Percentiles rank a stretch among this genome's conserved stretches.
Conservation (phyloP, 2,888 invertebrate genomes). For the Theodoxus fluviatilis region DNA sequence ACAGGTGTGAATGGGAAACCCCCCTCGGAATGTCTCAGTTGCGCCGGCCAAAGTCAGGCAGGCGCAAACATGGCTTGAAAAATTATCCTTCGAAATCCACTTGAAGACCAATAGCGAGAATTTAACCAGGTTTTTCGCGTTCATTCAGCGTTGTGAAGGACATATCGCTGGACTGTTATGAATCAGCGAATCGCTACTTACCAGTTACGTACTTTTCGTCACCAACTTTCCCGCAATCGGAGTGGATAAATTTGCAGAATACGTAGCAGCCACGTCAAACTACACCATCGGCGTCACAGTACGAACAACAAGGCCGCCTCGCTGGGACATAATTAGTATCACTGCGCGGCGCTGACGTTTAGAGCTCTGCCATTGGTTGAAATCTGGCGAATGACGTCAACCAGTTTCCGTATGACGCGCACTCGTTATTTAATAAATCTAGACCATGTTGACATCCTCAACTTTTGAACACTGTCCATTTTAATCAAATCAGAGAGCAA, state of each 20-base stretch:
- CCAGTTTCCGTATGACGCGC: conserved; percentile 35
- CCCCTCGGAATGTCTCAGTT: too few relatives aligned
- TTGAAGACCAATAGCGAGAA: too few relatives aligned
- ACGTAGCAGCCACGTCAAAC: conserved; percentile 74
- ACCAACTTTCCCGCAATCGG: conserved; percentile 91
- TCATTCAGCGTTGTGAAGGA: too few relatives aligned
- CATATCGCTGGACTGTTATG: conserved; percentile 55
- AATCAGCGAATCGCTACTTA: conserved; percentile 65
- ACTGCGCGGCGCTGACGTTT: conserved; percentile 37
- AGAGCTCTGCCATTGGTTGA: conserved; percentile 35
- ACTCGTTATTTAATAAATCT: conserved; percentile 25
- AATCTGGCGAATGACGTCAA: conserved; percentile 43
- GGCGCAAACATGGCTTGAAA: too few relatives aligned
- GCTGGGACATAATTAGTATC: conserved; percentile 39
- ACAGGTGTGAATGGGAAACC: too few relatives aligned
- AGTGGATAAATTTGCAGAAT: conserved; percentile 89
- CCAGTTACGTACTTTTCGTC: conserved; percentile 92
- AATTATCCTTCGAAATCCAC: too few relatives aligned
- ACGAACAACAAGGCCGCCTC: conserved; percentile 50
- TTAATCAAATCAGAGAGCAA: too few relatives aligned
- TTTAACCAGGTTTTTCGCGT: too few relatives aligned
- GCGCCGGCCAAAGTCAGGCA: too few relatives aligned
- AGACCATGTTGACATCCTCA: too few relatives aligned
- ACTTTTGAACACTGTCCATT: too few relatives aligned
- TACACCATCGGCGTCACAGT: conserved; percentile 62